These are phyloP conservation scores for Ailurus styani DNA, from an alignment of 2,113 vertebrate genomes.

Conservation along the genomic window DNA sequence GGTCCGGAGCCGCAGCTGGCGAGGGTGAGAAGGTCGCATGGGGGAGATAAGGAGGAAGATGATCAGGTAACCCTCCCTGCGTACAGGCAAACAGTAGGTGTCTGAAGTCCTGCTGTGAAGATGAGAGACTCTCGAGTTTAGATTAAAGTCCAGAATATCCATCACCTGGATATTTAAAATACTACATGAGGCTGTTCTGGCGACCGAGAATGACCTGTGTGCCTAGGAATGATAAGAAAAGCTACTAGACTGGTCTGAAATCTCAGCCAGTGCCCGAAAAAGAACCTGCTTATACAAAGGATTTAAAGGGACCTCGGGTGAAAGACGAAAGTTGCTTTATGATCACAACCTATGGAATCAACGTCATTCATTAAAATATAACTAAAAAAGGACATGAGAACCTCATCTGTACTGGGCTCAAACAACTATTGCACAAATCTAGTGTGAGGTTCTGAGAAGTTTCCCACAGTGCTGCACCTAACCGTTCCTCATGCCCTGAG, in stretches of 20 bases:
- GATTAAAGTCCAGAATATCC: neutral
- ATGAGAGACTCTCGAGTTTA: neutral
- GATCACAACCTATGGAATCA: neutral
- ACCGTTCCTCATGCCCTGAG: neutral
- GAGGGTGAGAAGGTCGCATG: neutral
- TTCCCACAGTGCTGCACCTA: no score
- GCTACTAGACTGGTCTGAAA: neutral
- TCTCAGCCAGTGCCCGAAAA: neutral
- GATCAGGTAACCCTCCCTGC: fast-evolving
- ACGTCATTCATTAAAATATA: neutral
- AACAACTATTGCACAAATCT: no score
- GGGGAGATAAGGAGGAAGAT: neutral
- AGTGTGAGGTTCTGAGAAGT: neutral
- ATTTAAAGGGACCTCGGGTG: neutral
- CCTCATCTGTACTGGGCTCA: neutral
- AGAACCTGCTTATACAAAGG: neutral
- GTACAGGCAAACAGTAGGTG: neutral
- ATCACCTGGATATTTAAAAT: neutral
- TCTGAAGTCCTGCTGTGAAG: neutral
- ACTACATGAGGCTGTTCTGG: neutral
- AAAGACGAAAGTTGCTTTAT: neutral
- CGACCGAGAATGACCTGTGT: neutral
- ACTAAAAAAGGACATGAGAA: neutral
- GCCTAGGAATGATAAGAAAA: neutral
- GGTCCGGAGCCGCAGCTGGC: neutral